Base-by-base conservation (phyloP, 1,140 invertebrate genomes). In the Zeugodacus cucurbitae region DNA sequence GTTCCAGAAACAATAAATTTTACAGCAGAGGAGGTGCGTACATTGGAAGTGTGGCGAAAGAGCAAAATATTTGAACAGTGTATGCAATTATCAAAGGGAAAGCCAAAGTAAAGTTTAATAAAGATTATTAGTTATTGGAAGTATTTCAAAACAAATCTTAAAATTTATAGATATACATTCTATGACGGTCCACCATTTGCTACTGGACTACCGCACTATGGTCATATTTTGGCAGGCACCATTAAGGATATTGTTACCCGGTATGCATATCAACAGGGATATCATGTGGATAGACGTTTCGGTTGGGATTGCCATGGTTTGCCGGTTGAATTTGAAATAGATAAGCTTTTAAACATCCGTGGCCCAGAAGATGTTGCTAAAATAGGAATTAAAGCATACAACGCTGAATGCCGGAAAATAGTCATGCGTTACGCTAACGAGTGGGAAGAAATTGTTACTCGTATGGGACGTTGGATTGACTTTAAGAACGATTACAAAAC, bases 161-260 rank as follows among this genome's bases (percentile, higher is more conserved):
- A 44, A 44, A 10, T 48, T 48, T 11, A 48, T 48, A 96, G 95
- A 89, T 97, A 97, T 93, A 97, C 98, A 0, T 99, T 99, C 94
- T 99, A 99, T 94, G 99, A 99, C 96, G 99, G 99, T 0, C 99
- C 99, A 32, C 99, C 99, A 22, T 99, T 99, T 95, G 99, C 99
- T 1, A 99, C 99, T 32, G 99, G 99, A 3, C 94, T 99, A 88
- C 99, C 99, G 11, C 99, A 99, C 95, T 99, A 99, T 95, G 99
- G 99, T 0, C 99, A 99, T 91, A 98, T 99, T 87, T 95, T 99
- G 82, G 98, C 99, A 88, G 99, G 99, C 48, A 99, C 99, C 7
- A 99, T 99, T 88, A 99, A 99, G 94, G 99, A 99, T 94, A 97
- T 99, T 89, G 97, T 99, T 0, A 99, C 99, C 0, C 94, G 99